Evolutionary conservation across 1,140 invertebrate species (phyloP).

Genomic region (Bombus cullumanus): DNA sequence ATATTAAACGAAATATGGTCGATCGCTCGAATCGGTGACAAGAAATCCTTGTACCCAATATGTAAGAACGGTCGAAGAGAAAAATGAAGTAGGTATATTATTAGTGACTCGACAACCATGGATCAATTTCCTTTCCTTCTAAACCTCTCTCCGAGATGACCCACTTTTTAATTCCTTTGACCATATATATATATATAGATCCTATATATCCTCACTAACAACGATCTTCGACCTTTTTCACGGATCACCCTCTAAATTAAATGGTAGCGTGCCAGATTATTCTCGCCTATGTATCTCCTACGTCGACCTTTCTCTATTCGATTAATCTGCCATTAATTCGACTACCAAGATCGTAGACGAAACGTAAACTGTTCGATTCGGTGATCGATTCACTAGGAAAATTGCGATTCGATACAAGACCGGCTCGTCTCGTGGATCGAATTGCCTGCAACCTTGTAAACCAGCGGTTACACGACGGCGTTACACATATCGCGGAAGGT

Average conservation of each 20-base stretch:
- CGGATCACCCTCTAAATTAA: not conserved
- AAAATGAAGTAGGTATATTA: conserved; percentile 7
- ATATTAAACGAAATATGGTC: not conserved
- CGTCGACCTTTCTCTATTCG: not conserved
- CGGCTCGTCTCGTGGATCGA: conserved; percentile 52
- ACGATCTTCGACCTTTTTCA: not conserved
- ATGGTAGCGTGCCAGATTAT: not conserved
- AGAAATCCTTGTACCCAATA: conserved; percentile 20
- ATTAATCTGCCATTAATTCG: conserved; percentile 39
- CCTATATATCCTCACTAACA: not conserved
- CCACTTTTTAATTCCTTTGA: conserved; percentile 7
- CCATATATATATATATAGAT: not conserved
- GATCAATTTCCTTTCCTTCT: conserved; percentile 2
- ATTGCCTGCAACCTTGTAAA: conserved; percentile 68
- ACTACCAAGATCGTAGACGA: not conserved
- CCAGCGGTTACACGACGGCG: conserved; percentile 60
- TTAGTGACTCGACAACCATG: not conserved
- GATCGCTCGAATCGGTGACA: not conserved
- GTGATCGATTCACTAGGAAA: conserved; percentile 15
- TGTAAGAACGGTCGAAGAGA: not conserved
- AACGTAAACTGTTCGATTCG: not conserved
- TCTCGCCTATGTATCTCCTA: not conserved
- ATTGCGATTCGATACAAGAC: not conserved
- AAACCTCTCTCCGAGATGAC: not conserved
- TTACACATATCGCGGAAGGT: conserved; percentile 67